phyloP scores from a whole-genome alignment of 2,113 vertebrate genomes.

The Charadrius vociferus region DNA sequence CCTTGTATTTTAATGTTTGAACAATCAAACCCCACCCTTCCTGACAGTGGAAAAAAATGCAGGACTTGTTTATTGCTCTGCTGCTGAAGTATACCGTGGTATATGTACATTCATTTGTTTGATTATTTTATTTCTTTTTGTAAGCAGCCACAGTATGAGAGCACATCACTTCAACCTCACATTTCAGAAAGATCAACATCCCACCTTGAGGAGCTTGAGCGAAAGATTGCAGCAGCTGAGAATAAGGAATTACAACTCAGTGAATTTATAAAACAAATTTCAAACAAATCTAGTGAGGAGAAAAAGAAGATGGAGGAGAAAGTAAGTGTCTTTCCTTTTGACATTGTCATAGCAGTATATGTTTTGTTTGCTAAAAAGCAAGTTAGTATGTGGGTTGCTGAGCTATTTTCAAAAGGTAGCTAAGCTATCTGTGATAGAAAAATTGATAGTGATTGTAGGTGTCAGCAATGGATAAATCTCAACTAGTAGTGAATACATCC shows the following conservation, averaged over 20 bases:
- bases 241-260: constrained; percentile 85
- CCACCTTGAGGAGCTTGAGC: constrained; percentile 83
- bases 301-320: constrained; percentile 94
- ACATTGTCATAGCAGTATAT: not conserved
- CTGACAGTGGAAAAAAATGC: not conserved
- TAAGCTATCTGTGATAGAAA: not conserved
- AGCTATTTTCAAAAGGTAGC: not conserved
- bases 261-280: constrained; percentile 85
- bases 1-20: not conserved
- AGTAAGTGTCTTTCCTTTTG: constrained; percentile 71
- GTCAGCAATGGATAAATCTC: not conserved
- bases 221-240: constrained; percentile 82
- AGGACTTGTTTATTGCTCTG: not conserved
- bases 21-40: constrained; percentile 11
- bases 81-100: not conserved
- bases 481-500: not conserved
- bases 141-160: constrained; percentile 72
- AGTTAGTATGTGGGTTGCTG: not conserved
- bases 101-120: not conserved
- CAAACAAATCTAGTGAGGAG: constrained; percentile 88
- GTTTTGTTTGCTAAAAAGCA: not conserved
- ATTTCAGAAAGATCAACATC: constrained; percentile 67
- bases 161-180: constrained; percentile 58
- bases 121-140: not conserved
- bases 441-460: not conserved